Conservation (phyloP, 1,140 invertebrate species). For the Bombus soroeensis region DNA sequence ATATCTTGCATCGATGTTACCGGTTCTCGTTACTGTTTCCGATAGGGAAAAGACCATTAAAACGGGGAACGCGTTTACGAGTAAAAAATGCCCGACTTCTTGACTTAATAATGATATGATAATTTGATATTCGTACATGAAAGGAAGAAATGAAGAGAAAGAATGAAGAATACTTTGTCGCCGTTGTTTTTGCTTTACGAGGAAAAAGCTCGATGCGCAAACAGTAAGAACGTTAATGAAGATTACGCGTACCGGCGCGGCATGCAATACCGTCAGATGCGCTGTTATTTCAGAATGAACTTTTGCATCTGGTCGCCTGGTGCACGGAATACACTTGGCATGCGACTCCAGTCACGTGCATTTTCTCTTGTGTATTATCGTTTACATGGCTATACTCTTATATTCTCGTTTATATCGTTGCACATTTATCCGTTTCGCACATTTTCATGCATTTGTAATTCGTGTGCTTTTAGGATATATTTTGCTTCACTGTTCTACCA, state of each 20-base stretch:
- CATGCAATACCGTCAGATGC: neutral
- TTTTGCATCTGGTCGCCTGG: neutral
- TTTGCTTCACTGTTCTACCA: neutral
- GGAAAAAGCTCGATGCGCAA: neutral
- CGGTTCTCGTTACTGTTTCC: neutral
- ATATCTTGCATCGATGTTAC: neutral
- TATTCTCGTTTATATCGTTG: neutral
- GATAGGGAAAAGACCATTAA: neutral
- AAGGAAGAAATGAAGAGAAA: neutral
- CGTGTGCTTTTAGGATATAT: neutral
- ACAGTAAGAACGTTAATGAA: conserved; percentile 48
- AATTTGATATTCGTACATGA: neutral
- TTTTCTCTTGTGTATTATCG: neutral
- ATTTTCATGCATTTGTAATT: neutral
- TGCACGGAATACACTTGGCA: neutral
- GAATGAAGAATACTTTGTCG: neutral
- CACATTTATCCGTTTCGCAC: neutral
- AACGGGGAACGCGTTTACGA: neutral
- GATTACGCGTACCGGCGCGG: conserved; percentile 24
- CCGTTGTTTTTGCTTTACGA: neutral
- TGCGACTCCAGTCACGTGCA: neutral
- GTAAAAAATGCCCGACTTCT: neutral
- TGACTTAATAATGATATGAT: neutral
- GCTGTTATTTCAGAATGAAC: neutral
- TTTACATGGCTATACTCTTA: neutral